Evolutionary conservation across 2,113 vertebrate genomes (phyloP).

Genomic region (Garra rufa): DNA sequence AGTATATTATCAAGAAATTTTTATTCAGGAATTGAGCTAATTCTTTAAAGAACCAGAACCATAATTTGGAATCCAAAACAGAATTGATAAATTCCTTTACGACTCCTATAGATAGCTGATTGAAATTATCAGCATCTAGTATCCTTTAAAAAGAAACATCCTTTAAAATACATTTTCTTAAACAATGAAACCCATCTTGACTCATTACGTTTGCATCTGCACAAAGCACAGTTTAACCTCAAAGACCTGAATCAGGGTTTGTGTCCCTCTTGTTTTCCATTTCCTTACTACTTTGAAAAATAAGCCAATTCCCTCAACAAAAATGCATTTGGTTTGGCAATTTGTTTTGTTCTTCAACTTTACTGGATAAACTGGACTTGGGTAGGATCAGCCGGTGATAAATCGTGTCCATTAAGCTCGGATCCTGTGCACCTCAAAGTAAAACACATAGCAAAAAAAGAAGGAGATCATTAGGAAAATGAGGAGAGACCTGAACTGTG

Average conservation of each 20-base stretch:
- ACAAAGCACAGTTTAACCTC: conserved; percentile 49
- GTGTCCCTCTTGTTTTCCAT: conserved; percentile 48
- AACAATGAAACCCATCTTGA: conserved; percentile 2
- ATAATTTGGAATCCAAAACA: not conserved
- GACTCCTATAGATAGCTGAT: not conserved
- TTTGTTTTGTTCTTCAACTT: conserved; percentile 78
- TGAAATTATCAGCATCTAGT: not conserved
- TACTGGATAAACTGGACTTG: conserved; percentile 73
- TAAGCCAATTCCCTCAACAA: conserved; percentile 69
- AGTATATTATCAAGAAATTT: no score
- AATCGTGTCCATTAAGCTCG: conserved; percentile 79
- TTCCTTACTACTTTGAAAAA: conserved; percentile 72
- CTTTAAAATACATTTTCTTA: not conserved
- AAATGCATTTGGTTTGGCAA: conserved; percentile 74
- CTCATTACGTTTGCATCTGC: conserved; percentile 6
- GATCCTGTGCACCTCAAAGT: conserved; percentile 79
- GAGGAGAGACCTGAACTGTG: conserved; percentile 80
- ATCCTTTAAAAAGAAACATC: not conserved
- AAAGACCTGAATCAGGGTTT: conserved; percentile 23
- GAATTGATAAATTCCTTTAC: not conserved
- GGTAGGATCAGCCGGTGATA: conserved; percentile 73
- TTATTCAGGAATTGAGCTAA: no score
- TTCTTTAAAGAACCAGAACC: not conserved
- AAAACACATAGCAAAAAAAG: conserved; percentile 80
- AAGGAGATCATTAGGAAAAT: conserved; percentile 84